A percentile compares a stretch with the other conserved stretches of the same genome.
These are phyloP conservation scores for Galaxias olidus DNA, from an alignment of 2,797 vertebrate genomes.

Conservation along the genomic window DNA sequence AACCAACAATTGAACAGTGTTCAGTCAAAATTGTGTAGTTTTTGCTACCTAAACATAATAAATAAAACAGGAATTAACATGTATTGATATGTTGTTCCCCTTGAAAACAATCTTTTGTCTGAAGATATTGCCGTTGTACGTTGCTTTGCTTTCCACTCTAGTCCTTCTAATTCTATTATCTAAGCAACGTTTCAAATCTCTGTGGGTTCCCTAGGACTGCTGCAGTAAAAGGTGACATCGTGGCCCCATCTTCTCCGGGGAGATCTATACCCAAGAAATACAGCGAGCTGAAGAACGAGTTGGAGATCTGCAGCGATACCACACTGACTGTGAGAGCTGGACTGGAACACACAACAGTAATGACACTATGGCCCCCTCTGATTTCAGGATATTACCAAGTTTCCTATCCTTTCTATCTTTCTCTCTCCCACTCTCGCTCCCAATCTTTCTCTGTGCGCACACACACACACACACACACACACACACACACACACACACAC, in stretches of 20 bases:
- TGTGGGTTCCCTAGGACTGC: constrained; percentile 79
- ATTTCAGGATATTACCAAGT: constrained; percentile 6
- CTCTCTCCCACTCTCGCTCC: constrained; percentile 14
- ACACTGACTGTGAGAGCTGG: constrained; percentile 74
- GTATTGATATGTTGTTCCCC: too few relatives aligned
- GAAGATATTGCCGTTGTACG: too few relatives aligned
- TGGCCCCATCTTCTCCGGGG: constrained; percentile 67
- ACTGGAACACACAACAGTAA: constrained; percentile 11
- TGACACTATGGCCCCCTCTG: constrained; percentile 10
- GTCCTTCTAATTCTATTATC: constrained; percentile 31
- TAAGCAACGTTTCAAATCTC: constrained; percentile 78
- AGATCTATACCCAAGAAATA: constrained; percentile 80
- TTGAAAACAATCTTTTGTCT: too few relatives aligned
- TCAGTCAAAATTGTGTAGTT: too few relatives aligned
- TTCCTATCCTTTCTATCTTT: constrained; percentile 5
- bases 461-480: constrained; percentile 23
- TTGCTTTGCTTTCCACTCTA: too few relatives aligned
- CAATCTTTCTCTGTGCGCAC: constrained; percentile 12
- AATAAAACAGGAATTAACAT: constrained; percentile 74
- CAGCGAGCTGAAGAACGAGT: constrained; percentile 76
- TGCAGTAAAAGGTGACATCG: constrained; percentile 79
- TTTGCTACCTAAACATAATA: constrained; percentile 14
- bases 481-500: constrained; percentile 37
- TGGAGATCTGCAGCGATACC: constrained; percentile 78
- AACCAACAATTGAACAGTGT: too few relatives aligned